Conservation (phyloP, 2,113 vertebrate genomes). For the Tychaedon coryphoeus region DNA sequence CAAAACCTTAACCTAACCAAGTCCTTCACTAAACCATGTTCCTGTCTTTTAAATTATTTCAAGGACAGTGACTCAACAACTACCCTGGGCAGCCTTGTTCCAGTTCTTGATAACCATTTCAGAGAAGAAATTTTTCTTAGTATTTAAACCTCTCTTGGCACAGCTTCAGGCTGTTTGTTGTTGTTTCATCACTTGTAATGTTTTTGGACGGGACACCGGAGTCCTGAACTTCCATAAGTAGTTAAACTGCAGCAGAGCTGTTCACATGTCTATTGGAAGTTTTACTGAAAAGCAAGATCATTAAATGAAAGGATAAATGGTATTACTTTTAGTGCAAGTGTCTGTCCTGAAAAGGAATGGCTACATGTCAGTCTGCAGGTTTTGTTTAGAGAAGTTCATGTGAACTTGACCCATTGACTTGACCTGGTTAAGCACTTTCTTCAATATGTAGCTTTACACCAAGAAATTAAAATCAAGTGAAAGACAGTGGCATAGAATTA, state of each 20-base stretch:
- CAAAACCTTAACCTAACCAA: background rate
- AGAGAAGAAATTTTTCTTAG: background rate
- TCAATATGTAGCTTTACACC: background rate
- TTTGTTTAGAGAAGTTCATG: background rate
- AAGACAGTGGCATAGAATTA: background rate
- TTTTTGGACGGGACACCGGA: background rate
- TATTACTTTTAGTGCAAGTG: background rate
- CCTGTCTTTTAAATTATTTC: background rate
- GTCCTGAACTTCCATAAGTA: background rate
- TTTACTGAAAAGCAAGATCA: background rate
- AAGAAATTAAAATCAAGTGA: background rate
- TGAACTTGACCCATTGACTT: background rate
- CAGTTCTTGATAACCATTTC: background rate
- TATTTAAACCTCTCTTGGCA: background rate
- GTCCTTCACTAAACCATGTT: background rate
- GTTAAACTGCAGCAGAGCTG: background rate
- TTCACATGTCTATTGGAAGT: background rate
- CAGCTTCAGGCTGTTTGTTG: background rate
- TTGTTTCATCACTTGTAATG: background rate
- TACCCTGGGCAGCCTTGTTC: background rate
- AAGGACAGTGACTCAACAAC: background rate
- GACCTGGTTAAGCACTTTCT: background rate
- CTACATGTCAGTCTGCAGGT: background rate
- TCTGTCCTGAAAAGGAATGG: background rate
- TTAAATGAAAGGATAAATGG: background rate